These are phyloP conservation scores for Drosophila multiciliata DNA, from an alignment of 2,888 invertebrate species.

Conservation along the genomic window DNA sequence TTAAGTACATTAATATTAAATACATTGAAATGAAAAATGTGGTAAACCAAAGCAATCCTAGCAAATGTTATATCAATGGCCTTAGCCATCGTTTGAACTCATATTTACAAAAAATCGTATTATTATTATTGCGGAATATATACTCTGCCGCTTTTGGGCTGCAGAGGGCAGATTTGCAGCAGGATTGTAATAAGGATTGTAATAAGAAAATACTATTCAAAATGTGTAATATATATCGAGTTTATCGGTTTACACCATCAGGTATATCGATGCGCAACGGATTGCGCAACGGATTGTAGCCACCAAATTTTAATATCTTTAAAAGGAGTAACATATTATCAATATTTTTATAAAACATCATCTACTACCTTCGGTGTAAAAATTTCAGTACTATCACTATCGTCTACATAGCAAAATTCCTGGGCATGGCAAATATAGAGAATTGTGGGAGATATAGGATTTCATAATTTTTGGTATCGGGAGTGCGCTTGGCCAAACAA, in stretches of 20 bases:
- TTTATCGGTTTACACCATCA: neutral
- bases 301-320: neutral
- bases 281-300: neutral
- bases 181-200: neutral
- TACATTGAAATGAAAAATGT: conserved; percentile 50
- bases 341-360: neutral
- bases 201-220: neutral
- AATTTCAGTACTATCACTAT: neutral
- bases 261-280: neutral
- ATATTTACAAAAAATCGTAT: no score
- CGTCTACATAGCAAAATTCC: neutral
- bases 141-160: neutral
- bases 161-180: neutral
- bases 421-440: no score
- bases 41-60: conserved; percentile 12
- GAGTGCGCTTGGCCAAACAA: no score
- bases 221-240: neutral
- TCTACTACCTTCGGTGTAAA: neutral
- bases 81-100: conserved; percentile 5
- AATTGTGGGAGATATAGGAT: no score
- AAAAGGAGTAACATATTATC: neutral
- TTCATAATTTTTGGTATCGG: no score
- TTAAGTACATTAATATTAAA: conserved; percentile 73
- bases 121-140: no score
- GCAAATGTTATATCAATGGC: conserved; percentile 23